A percentile compares a stretch with the other conserved stretches of the same genome.
phyloP scores from a whole-genome alignment of 2,113 vertebrate species.

The Petrocephalus zakoni region DNA sequence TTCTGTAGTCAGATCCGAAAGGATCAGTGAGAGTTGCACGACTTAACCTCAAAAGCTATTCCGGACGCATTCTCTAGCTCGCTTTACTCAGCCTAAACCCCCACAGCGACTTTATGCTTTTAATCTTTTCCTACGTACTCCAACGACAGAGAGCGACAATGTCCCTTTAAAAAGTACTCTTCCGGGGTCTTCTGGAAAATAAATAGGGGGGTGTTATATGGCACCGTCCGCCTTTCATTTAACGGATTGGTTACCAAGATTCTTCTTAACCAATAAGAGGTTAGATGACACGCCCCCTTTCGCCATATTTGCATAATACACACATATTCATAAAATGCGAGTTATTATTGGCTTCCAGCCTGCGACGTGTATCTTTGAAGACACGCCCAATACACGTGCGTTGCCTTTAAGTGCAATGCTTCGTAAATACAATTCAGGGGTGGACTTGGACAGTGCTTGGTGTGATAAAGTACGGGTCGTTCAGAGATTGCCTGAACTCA shows the following conservation, averaged over 20 bases:
- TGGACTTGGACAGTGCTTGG: neutral
- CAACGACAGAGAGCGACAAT: neutral
- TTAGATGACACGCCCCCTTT: neutral
- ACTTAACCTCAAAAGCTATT: neutral
- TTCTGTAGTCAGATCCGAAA: neutral
- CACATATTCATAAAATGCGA: neutral
- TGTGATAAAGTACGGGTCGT: too few species aligned
- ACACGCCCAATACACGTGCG: slow-evolving; percentile 24
- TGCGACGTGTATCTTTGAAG: neutral
- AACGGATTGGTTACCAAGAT: slow-evolving; percentile 14
- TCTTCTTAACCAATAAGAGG: neutral
- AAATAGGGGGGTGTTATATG: neutral
- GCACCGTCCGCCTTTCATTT: slow-evolving; percentile 24
- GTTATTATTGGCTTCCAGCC: neutral
- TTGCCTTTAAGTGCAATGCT: neutral
- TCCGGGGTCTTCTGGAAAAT: slow-evolving; percentile 19
- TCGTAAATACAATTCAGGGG: neutral
- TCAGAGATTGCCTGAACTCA: neutral
- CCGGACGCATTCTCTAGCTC: neutral
- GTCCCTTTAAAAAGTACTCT: slow-evolving; percentile 23
- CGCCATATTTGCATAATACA: neutral
- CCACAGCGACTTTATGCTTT: slow-evolving; percentile 1
- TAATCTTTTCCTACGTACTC: slow-evolving; percentile 10
- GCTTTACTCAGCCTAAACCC: neutral
- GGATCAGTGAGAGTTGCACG: neutral